Conservation (phyloP, 2,888 invertebrate genomes). For the Drosophila infuscata region DNA sequence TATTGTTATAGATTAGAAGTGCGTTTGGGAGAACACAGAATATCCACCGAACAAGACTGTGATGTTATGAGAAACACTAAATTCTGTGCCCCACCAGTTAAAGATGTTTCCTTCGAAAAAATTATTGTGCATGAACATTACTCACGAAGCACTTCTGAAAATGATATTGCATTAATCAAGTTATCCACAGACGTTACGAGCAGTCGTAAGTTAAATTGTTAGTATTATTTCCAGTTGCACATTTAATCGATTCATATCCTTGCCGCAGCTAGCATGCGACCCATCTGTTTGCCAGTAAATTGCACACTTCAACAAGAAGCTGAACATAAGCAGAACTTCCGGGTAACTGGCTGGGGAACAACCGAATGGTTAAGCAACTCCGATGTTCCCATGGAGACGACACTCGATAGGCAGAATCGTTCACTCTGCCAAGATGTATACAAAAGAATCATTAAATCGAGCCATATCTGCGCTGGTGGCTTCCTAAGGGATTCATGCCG, state of each 20-base stretch:
- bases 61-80: accelerated
- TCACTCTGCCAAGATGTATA: background rate
- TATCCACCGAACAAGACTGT: conserved; percentile 8
- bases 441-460: accelerated
- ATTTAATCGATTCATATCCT: background rate
- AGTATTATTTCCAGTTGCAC: background rate
- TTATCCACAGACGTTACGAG: background rate
- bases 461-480: conserved; percentile 35
- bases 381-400: conserved; percentile 10
- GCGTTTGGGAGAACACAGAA: conserved; percentile 31
- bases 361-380: accelerated
- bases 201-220: background rate
- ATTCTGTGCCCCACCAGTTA: conserved; percentile 12
- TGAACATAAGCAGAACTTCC: accelerated
- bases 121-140: conserved; percentile 15
- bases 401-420: background rate
- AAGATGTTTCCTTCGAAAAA: background rate
- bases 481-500: conserved; percentile 3
- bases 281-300: conserved; percentile 39
- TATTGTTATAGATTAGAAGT: conserved; percentile 6
- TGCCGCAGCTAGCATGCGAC: conserved; percentile 8
- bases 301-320: conserved; percentile 8
- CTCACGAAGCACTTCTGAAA: accelerated
- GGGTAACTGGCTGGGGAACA: conserved; percentile 40
- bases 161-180: conserved; percentile 44